Base-by-base conservation (phyloP, 2,888 invertebrate genomes). In the Vesta saturnalis region DNA sequence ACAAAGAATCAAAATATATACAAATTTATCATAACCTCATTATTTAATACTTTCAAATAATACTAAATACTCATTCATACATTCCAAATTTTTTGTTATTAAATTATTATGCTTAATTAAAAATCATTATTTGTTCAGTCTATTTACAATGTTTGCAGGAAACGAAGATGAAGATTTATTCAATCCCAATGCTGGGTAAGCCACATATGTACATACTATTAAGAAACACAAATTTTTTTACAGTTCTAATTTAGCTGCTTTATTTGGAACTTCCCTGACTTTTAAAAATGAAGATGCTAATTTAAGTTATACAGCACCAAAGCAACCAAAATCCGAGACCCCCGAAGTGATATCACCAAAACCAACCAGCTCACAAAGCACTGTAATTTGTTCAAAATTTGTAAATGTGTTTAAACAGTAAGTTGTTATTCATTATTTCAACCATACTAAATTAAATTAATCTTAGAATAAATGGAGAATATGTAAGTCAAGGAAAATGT, bases 401-500 rank as follows among this genome's bases (percentile, higher is more conserved):
- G 78, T 80, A 12, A 64, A 71, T 39, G 71, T 78, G 18, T 77
- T 76, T 76, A 78, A 80, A 77, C 71, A 77, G 80, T 80, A 76
- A 72, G 77, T 74, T 58, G 18, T 19, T 22, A 23, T 59, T n/a
- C 5, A 56, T 55, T 39, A 5, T 15, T 16, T 52, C 18, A 47
- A 10, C 19, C 3, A 16, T 15, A 15, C 46, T 5, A 57, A 55
- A 1, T 52, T 18, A 39, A 23, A 49, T 66, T 63, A 12, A 35
- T 77, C 77, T 70, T 67, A 84, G 84, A 60, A 67, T 77, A 2
- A 77, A 83, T 57, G 76, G 79, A 57, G 77, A 78, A 43, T 81
- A 82, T 60, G 76, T 74, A 14, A 60, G 76, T 1, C 71, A 82
- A 54, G 86, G 86, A 1, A 85, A 83, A 77, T 81, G 84, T 67